Evolutionary conservation across 2,113 vertebrate species (phyloP).

Genomic region (Hydrolagus affinis): DNA sequence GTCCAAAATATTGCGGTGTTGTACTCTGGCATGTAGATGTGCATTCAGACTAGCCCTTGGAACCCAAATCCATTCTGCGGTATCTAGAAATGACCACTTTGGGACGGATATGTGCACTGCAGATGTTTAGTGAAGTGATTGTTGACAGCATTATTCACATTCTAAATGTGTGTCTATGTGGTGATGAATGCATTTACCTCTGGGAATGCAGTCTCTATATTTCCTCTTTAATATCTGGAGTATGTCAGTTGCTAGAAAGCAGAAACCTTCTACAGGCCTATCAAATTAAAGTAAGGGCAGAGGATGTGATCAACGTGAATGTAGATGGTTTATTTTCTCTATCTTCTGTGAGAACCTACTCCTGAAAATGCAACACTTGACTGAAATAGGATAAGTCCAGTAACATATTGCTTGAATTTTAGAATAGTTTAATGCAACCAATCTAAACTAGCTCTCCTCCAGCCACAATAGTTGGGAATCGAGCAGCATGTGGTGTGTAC

Average conservation of each 20-base stretch:
- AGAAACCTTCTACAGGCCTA: slow-evolving; percentile 41
- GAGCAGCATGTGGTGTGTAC: not conserved
- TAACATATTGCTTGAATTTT: not conserved
- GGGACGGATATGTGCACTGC: slow-evolving; percentile 47
- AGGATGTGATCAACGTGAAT: slow-evolving; percentile 35
- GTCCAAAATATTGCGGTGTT: slow-evolving; percentile 32
- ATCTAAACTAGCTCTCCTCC: not conserved
- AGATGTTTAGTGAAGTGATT: slow-evolving; percentile 48
- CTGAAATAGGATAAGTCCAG: not conserved
- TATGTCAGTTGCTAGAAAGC: slow-evolving; percentile 41
- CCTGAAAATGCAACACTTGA: not conserved
- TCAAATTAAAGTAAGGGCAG: slow-evolving; percentile 38
- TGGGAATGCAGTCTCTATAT: slow-evolving; percentile 33
- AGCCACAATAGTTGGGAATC: too few relatives aligned
- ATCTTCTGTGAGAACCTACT: slow-evolving; percentile 37
- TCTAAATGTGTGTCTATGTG: not conserved
- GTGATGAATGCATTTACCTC: not conserved
- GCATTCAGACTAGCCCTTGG: slow-evolving; percentile 39
- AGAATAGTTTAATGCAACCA: not conserved
- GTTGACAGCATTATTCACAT: slow-evolving; percentile 39
- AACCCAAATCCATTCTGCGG: slow-evolving; percentile 41
- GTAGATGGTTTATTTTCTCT: slow-evolving; percentile 38
- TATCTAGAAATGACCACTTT: slow-evolving; percentile 42
- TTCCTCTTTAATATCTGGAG: slow-evolving; percentile 40
- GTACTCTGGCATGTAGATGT: slow-evolving; percentile 42